Percentiles rank a stretch among this genome's conserved stretches.
These are phyloP conservation scores for Pampusana beccarii DNA, from an alignment of 2,113 vertebrate species.

Conservation along the genomic window DNA sequence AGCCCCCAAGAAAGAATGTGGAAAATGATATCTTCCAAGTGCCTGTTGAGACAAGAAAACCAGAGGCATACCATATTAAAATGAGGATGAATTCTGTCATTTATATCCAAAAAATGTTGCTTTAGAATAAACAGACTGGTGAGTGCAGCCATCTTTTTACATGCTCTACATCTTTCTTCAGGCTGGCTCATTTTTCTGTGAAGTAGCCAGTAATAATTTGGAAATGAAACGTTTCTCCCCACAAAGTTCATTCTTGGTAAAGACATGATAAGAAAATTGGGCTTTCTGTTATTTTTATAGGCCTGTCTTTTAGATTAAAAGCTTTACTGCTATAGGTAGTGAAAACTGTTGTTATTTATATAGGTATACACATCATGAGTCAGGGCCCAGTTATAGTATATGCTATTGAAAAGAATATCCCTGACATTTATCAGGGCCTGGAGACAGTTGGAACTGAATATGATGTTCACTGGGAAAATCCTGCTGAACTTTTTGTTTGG, in stretches of 20 bases:
- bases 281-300: background rate
- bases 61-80: background rate
- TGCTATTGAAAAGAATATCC: background rate
- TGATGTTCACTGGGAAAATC: background rate
- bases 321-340: background rate
- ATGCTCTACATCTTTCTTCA: background rate
- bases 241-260: background rate
- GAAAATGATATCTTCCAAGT: background rate
- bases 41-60: background rate
- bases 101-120: background rate
- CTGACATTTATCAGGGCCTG: background rate
- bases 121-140: background rate
- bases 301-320: background rate
- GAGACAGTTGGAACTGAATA: background rate
- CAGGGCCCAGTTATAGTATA: background rate
- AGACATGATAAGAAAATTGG: background rate
- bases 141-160: background rate
- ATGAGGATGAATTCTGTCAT: background rate
- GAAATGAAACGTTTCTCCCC: background rate
- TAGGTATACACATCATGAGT: rapidly evolving
- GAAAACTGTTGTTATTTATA: background rate
- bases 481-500: background rate
- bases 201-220: background rate
- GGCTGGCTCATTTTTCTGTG: background rate
- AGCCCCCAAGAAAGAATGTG: background rate